A percentile compares a stretch with the other conserved stretches of the same genome.
Conservation (phyloP, 2,888 invertebrate genomes). For the Polyommatus icarus region DNA sequence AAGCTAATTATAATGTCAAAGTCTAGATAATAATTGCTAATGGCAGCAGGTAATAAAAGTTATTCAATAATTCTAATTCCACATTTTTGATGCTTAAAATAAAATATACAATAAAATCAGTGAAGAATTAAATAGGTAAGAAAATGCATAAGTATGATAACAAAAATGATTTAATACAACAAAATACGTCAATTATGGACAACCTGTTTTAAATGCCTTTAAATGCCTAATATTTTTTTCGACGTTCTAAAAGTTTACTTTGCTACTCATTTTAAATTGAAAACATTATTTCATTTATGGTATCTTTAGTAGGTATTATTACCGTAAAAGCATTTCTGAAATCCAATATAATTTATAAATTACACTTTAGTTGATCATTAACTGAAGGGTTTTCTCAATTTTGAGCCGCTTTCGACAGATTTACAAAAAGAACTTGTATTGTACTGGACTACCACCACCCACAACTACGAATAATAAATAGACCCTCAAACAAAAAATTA, state of each 20-base stretch:
- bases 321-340: too few relatives aligned
- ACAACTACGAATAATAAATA: background rate
- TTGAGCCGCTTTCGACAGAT: too few relatives aligned
- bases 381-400: too few relatives aligned
- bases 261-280: too few relatives aligned
- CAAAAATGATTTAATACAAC: too few relatives aligned
- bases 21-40: background rate
- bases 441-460: too few relatives aligned
- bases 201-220: background rate
- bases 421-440: background rate
- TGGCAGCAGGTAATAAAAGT: background rate
- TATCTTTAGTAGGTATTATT: too few relatives aligned
- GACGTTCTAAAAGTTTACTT: too few relatives aligned
- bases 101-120: constrained; percentile 36
- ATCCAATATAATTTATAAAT: too few relatives aligned
- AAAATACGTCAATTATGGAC: background rate
- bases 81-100: background rate
- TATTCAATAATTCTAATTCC: background rate
- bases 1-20: background rate
- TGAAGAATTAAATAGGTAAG: background rate
- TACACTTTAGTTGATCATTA: too few relatives aligned
- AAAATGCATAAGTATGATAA: background rate
- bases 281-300: too few relatives aligned
- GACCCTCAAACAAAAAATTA: background rate
- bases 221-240: too few relatives aligned